Evolutionary conservation across 2,797 vertebrate species (phyloP).

Genomic region (Linurgus olivaceus): DNA sequence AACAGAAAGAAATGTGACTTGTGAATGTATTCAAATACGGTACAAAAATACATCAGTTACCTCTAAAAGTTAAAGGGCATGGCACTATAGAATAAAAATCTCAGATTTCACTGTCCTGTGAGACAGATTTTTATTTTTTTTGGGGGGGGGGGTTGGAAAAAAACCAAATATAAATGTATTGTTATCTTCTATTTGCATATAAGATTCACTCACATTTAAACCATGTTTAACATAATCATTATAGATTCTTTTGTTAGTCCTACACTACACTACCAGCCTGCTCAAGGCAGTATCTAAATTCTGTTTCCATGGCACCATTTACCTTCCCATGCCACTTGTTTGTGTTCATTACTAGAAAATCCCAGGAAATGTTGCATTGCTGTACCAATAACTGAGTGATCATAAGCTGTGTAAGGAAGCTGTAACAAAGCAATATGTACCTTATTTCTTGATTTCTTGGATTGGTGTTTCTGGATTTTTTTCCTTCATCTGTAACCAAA

Average conservation of each 20-base stretch:
- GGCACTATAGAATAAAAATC: background rate
- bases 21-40: background rate
- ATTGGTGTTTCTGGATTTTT: background rate
- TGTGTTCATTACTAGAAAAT: background rate
- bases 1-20: background rate
- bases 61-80: background rate
- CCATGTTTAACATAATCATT: background rate
- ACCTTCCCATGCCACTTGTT: background rate
- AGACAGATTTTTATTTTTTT: background rate
- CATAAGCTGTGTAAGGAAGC: background rate
- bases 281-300: background rate
- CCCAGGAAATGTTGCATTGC: background rate
- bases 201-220: background rate
- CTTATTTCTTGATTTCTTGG: background rate
- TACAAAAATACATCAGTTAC: background rate
- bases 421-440: background rate
- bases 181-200: background rate
- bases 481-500: background rate
- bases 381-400: background rate
- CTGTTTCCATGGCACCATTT: constrained; percentile 36
- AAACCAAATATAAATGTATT: background rate
- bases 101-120: background rate
- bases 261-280: background rate
- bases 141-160: background rate
- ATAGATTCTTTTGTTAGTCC: background rate